phyloP scores from a whole-genome alignment of 2,113 vertebrate species.

The Actenoides lindsayi region DNA sequence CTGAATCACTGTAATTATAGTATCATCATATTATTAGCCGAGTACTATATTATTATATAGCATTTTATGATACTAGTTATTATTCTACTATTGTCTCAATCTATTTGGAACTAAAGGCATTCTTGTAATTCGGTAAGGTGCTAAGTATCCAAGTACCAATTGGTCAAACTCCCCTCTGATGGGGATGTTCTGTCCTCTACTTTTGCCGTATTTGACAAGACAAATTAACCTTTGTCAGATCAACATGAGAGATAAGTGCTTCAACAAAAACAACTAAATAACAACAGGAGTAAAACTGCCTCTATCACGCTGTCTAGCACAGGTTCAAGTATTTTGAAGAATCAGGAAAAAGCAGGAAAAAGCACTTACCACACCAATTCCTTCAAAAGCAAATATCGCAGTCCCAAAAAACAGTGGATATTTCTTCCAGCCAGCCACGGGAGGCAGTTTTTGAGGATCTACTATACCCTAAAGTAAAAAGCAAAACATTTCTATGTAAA shows the following conservation, averaged over 20 bases:
- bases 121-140: background rate
- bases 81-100: background rate
- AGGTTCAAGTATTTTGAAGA: background rate
- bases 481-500: background rate
- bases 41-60: background rate
- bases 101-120: background rate
- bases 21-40: background rate
- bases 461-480: conserved; percentile 74
- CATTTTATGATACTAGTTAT: background rate
- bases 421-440: conserved; percentile 80
- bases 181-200: background rate
- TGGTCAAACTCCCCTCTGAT: background rate
- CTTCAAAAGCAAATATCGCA: conserved; percentile 90
- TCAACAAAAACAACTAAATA: background rate
- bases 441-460: conserved; percentile 76
- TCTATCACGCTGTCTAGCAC: background rate
- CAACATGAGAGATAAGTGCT: background rate
- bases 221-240: background rate
- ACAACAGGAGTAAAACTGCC: background rate
- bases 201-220: background rate
- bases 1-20: background rate
- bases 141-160: background rate
- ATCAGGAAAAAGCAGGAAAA: background rate
- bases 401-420: conserved; percentile 89
- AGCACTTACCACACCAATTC: conserved; percentile 87